Conservation (phyloP, 2,797 vertebrate genomes). For the Peromyscus nudipes region DNA sequence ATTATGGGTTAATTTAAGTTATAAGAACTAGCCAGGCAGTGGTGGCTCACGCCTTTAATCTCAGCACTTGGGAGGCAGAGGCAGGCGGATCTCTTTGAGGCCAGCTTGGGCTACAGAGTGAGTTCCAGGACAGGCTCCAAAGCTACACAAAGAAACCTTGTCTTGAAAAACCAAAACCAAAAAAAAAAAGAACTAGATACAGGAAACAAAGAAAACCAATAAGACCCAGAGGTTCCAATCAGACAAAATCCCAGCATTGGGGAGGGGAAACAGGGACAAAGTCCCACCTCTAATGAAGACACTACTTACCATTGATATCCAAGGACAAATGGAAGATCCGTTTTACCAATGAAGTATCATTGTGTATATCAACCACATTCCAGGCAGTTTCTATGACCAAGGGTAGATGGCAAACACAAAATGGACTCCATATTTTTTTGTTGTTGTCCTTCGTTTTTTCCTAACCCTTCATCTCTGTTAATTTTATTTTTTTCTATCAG, state of each 20-base stretch:
- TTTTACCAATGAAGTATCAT: neutral
- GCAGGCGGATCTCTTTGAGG: too few species aligned
- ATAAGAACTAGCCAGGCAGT: too few species aligned
- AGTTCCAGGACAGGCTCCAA: too few species aligned
- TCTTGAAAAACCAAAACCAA: too few species aligned
- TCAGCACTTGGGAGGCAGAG: too few species aligned
- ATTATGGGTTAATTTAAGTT: too few species aligned
- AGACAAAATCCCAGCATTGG: neutral
- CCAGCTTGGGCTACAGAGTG: too few species aligned
- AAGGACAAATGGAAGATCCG: neutral
- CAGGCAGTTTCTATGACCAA: neutral
- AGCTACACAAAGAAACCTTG: too few species aligned
- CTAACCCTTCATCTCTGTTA: neutral
- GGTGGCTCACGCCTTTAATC: too few species aligned
- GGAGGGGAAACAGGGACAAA: neutral
- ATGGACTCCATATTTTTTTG: neutral
- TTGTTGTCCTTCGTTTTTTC: neutral
- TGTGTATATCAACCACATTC: neutral
- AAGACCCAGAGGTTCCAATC: neutral
- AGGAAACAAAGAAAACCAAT: neutral
- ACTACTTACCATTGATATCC: neutral
- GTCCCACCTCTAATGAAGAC: neutral
- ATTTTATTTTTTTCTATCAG: neutral
- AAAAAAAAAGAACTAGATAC: too few species aligned
- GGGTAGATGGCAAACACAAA: neutral